Percentiles rank a stretch among this genome's conserved stretches.
These are phyloP conservation scores for Apolygus lucorum DNA, from an alignment of 1,140 invertebrate genomes.

Conservation along the genomic window DNA sequence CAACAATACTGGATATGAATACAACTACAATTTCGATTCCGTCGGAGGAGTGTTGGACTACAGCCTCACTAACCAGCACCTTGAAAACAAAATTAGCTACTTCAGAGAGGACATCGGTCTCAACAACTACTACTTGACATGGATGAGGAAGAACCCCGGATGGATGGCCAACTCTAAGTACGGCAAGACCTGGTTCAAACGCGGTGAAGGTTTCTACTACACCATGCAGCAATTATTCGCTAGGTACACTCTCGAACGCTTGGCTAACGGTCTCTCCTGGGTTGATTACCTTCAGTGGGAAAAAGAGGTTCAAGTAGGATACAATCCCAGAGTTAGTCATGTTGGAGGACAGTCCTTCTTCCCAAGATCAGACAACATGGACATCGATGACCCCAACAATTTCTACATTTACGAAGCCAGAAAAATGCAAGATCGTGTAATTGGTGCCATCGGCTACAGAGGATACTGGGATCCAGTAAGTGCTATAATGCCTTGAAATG, in stretches of 20 bases:
- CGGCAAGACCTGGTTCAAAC: slow-evolving; percentile 42
- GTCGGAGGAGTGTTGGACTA: slow-evolving; percentile 31
- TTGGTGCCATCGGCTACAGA: slow-evolving; percentile 3
- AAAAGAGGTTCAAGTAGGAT: slow-evolving; percentile 38
- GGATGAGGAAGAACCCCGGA: slow-evolving; percentile 52
- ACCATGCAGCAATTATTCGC: slow-evolving; percentile 50
- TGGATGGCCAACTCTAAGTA: slow-evolving; percentile 48
- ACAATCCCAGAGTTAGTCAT: slow-evolving; percentile 22
- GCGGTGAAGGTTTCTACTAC: slow-evolving; percentile 53
- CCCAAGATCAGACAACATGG: slow-evolving; percentile 19
- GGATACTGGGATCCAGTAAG: neutral
- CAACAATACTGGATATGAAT: slow-evolving; percentile 25
- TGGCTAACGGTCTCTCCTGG: slow-evolving; percentile 52
- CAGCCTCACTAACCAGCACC: slow-evolving; percentile 40
- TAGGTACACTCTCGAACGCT: slow-evolving; percentile 57
- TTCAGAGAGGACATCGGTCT: slow-evolving; percentile 63
- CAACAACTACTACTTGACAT: slow-evolving; percentile 58
- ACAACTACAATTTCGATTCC: slow-evolving; percentile 39
- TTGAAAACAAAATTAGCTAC: slow-evolving; percentile 55
- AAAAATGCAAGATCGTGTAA: slow-evolving; percentile 6
- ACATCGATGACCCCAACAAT: slow-evolving; percentile 14
- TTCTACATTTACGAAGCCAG: slow-evolving; percentile 18
- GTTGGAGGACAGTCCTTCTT: slow-evolving; percentile 20
- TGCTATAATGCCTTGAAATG: neutral
- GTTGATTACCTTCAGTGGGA: slow-evolving; percentile 48